Evolutionary conservation across 2,113 vertebrate genomes (phyloP), one percentile per base, ranked within the genome.

Genomic region (Scalopus aquaticus): DNA sequence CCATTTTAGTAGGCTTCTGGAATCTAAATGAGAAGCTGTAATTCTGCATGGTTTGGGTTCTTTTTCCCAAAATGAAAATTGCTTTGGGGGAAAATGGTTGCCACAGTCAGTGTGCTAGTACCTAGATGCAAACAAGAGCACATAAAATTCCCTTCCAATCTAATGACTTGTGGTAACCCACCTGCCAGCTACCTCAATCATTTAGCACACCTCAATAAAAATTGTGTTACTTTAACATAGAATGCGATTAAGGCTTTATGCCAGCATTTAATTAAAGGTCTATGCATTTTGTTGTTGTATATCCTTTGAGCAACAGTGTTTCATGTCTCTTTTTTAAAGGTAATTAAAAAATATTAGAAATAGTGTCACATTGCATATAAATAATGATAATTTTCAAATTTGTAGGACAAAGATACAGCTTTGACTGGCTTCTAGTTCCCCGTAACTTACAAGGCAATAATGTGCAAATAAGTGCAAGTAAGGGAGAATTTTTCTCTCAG

Each of bases 161-260:
- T 77, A 79, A 91, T 91, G 95, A 93, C 42, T 72, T 96, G 19
- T 32, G 74, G 64, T 81, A 94, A 91, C 20, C 56, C 39, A 95
- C 92, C 92, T 96, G 91, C 93, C 87, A 96, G 87, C 44, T 76
- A 77, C 76, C 2, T 1, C 49, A 96, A 92, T 93, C 9, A 95
- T 83, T 98, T 94, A 84, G 82, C 12, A 60, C 32, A 96, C 17
- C 9, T 95, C 62, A 69, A 16, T 93, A 78, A 97, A 97, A 89
- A 89, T 6, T 5, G 1, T 49, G 79, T 79, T 95, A 72, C 78
- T 96, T 95, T 95, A 80, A 82, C 88, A 94, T 79, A 32, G 95
- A 90, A 87, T 87, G 49, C 94, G 87, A 96, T 96, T 97, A 96
- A 95, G 73, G 12, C 77, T 96, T 87, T 96, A 95, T 92, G 26